Conservation (phyloP, 1,140 invertebrate species). For the Mactra quadrangularis region DNA sequence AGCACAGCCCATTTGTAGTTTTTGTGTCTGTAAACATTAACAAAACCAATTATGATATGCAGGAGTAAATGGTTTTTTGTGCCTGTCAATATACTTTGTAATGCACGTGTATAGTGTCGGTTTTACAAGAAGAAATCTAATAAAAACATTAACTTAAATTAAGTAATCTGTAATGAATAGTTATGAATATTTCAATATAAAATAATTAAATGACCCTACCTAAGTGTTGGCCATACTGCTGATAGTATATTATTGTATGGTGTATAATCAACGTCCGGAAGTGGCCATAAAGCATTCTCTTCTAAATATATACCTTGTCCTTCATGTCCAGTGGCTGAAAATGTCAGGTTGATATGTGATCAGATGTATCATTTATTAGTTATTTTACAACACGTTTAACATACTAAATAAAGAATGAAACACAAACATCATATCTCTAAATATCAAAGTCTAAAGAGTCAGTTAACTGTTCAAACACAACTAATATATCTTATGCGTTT, state of each 20-base stretch:
- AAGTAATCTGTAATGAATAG: neutral
- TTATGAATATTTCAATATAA: neutral
- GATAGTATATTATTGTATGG: constrained; percentile 71
- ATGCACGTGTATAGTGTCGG: no score
- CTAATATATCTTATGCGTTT: neutral
- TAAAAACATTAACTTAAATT: neutral
- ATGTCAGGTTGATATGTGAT: neutral
- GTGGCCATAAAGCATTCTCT: constrained; percentile 62
- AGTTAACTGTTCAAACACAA: neutral
- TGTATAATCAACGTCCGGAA: constrained; percentile 69
- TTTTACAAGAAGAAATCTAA: neutral
- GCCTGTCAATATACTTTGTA: no score
- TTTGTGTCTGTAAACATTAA: constrained; percentile 33
- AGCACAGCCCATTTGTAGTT: constrained; percentile 70
- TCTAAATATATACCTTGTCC: constrained; percentile 55
- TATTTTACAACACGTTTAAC: no score
- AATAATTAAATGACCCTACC: constrained; percentile 1
- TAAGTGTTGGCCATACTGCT: constrained; percentile 73
- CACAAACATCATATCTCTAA: neutral
- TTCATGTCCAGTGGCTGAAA: neutral
- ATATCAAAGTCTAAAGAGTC: neutral
- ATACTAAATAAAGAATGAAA: neutral
- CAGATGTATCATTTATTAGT: no score
- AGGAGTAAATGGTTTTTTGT: neutral
- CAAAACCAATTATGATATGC: neutral